These are phyloP conservation scores for Scaptodrosophila lebanonensis DNA, from an alignment of 1,140 invertebrate species.

Conservation along the genomic window DNA sequence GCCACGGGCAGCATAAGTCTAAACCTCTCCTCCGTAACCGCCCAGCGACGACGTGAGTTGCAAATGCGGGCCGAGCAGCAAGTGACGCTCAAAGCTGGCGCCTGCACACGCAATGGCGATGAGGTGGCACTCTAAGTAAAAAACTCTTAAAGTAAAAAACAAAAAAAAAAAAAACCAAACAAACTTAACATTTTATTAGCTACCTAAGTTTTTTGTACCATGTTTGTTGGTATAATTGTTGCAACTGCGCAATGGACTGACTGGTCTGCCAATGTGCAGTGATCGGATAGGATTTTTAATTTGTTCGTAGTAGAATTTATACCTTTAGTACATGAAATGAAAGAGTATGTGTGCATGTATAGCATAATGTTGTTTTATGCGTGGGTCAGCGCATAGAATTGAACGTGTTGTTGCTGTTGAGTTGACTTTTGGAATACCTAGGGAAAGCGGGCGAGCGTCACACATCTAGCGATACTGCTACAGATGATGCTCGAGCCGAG, in stretches of 20 bases:
- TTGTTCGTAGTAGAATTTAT: slow-evolving; percentile 55
- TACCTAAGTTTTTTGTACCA: slow-evolving; percentile 3
- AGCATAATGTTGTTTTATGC: slow-evolving; percentile 14
- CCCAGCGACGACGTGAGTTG: slow-evolving; percentile 59
- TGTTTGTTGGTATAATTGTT: not conserved
- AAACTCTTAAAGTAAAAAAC: no score
- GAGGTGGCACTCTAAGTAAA: slow-evolving; percentile 70
- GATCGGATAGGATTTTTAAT: slow-evolving; percentile 36
- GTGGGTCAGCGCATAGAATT: not conserved
- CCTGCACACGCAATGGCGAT: slow-evolving; percentile 57
- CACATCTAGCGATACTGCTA: no score
- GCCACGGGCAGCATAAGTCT: slow-evolving; percentile 14
- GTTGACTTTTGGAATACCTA: no score
- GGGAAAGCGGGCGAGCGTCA: no score
- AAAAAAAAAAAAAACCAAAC: no score
- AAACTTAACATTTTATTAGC: not conserved
- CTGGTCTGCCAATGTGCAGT: slow-evolving; percentile 43
- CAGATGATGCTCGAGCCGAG: no score
- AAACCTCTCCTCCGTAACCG: slow-evolving; percentile 50
- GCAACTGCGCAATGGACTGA: slow-evolving; percentile 32
- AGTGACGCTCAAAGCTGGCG: slow-evolving; percentile 39
- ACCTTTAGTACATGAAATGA: no score
- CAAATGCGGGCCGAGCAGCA: slow-evolving; percentile 60
- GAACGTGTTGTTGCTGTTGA: slow-evolving; percentile 17
- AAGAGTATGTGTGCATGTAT: slow-evolving; percentile 38